phyloP scores from a whole-genome alignment of 2,113 vertebrate genomes.

The Megaceryle maxima region DNA sequence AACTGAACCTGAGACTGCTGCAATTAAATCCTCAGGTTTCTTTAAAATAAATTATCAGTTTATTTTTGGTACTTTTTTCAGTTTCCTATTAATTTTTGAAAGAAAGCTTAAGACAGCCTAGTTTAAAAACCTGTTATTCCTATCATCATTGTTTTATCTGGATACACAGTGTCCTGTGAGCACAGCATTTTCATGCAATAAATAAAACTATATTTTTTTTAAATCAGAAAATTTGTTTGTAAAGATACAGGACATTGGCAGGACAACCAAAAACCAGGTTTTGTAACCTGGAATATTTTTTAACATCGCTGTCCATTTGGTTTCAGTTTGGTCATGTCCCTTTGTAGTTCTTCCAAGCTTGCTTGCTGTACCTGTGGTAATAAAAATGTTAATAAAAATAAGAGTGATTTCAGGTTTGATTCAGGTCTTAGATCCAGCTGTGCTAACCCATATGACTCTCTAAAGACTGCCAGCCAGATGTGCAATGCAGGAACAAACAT shows the following conservation, averaged over 20 bases:
- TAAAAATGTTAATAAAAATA: not conserved
- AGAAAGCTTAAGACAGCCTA: not conserved
- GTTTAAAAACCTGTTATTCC: not conserved
- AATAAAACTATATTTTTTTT: not conserved
- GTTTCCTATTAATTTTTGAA: not conserved
- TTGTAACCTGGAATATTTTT: not conserved
- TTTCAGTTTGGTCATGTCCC: not conserved
- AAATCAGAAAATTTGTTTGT: not conserved
- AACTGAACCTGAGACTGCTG: not conserved
- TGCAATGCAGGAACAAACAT: not conserved
- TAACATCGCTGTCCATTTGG: not conserved
- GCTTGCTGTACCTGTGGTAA: not conserved
- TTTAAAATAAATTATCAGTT: not conserved
- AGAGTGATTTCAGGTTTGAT: not conserved
- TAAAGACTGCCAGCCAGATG: not conserved
- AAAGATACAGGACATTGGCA: not conserved
- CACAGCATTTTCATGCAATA: not conserved
- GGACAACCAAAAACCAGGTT: not conserved
- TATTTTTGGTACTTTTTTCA: not conserved
- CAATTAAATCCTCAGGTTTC: not conserved
- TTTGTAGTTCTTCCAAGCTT: not conserved
- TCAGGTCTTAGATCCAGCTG: not conserved
- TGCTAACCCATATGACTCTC: not conserved
- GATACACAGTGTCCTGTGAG: not conserved
- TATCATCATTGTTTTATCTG: not conserved